Conservation (phyloP, 1,140 invertebrate genomes). For the Drosophila lowei region DNA sequence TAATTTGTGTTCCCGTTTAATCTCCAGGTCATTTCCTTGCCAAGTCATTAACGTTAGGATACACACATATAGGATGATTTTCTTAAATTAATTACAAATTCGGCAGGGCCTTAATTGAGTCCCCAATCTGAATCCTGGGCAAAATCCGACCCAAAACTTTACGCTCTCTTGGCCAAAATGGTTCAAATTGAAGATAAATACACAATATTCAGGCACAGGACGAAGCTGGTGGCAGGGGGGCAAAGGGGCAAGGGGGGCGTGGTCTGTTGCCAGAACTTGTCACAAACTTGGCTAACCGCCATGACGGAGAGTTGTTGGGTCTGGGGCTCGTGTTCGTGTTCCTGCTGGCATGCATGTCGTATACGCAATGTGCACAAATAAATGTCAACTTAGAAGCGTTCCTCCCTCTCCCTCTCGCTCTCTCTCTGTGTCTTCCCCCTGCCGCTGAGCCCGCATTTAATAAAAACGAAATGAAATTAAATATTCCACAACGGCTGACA, state of each 20-base stretch:
- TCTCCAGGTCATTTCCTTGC: slow-evolving; percentile 28
- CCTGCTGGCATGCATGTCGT: slow-evolving; percentile 59
- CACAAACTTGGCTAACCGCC: slow-evolving; percentile 78
- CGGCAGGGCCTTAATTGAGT: slow-evolving; percentile 61
- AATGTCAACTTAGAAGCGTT: slow-evolving; percentile 73
- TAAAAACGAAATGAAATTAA: slow-evolving; percentile 80
- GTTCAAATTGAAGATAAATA: slow-evolving; percentile 70
- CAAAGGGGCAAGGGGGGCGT: not conserved
- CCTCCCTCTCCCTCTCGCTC: slow-evolving; percentile 7
- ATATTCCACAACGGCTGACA: slow-evolving; percentile 72
- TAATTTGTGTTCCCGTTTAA: too few species aligned
- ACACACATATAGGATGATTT: slow-evolving; percentile 17
- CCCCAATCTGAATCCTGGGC: slow-evolving; percentile 68
- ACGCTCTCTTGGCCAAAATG: slow-evolving; percentile 6
- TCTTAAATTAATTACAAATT: slow-evolving; percentile 72
- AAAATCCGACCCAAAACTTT: slow-evolving; percentile 50
- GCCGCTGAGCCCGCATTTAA: slow-evolving; percentile 70
- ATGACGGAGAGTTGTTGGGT: slow-evolving; percentile 22
- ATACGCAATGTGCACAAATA: slow-evolving; percentile 77
- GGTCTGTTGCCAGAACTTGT: slow-evolving; percentile 55
- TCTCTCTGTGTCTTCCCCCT: not conserved
- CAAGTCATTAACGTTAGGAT: slow-evolving; percentile 61
- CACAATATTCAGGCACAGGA: slow-evolving; percentile 47
- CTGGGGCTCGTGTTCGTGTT: slow-evolving; percentile 5
- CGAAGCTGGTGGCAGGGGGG: not conserved